Evolutionary conservation across 2,888 invertebrate species (phyloP).

Genomic region (Actias luna): DNA sequence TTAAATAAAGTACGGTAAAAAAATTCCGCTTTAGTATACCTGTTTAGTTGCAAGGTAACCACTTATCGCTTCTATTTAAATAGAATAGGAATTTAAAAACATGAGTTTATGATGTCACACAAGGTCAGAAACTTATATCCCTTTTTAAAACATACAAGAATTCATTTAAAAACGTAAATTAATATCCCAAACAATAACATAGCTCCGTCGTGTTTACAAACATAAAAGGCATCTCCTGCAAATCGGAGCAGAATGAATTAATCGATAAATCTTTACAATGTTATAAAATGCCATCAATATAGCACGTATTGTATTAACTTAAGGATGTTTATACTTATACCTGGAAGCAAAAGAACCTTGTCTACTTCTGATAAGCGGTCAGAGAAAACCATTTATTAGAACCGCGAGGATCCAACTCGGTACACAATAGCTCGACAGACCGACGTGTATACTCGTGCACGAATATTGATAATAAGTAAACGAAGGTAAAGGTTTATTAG

Average conservation of each 20-base stretch:
- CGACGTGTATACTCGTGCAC: constrained; percentile 40
- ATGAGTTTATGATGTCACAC: constrained; percentile 21
- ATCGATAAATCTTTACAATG: constrained; percentile 5
- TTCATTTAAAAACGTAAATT: background rate
- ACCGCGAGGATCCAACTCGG: constrained; percentile 33
- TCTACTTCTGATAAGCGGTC: constrained; percentile 39
- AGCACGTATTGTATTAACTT: constrained; percentile 20
- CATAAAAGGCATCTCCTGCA: constrained; percentile 23
- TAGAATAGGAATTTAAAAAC: background rate
- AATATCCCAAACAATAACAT: constrained; percentile 10
- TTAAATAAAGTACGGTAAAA: background rate
- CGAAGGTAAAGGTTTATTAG: constrained; percentile 27
- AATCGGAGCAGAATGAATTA: constrained; percentile 19
- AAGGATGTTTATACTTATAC: constrained; percentile 9
- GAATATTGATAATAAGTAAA: constrained; percentile 25
- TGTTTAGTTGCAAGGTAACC: background rate
- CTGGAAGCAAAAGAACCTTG: background rate
- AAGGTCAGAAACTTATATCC: background rate
- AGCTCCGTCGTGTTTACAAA: constrained; percentile 34
- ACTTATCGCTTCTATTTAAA: background rate
- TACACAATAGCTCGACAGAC: constrained; percentile 39
- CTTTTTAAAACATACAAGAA: background rate
- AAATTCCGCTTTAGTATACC: background rate
- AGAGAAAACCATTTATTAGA: constrained; percentile 46
- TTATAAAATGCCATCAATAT: background rate